Percentiles rank a stretch among this genome's conserved stretches.
These are phyloP conservation scores for Crocodylus rhombifer DNA, from an alignment of 2,797 vertebrate genomes.

Conservation along the genomic window DNA sequence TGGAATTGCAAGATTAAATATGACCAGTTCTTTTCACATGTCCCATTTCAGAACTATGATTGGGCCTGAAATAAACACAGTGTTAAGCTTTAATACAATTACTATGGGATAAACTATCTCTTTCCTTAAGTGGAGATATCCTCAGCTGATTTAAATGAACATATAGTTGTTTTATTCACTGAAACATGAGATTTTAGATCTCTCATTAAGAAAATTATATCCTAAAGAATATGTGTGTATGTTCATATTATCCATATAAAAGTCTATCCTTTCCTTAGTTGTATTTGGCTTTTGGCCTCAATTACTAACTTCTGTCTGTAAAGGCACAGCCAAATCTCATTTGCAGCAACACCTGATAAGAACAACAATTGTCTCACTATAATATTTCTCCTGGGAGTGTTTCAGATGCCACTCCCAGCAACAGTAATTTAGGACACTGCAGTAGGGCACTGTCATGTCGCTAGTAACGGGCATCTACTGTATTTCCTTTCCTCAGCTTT, in stretches of 20 bases:
- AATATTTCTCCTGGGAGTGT: no score
- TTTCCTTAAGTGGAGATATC: constrained; percentile 30
- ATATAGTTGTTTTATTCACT: background rate
- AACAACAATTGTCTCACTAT: background rate
- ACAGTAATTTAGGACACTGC: no score
- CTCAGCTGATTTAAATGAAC: constrained; percentile 29
- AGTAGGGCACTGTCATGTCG: no score
- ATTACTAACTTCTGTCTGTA: constrained; percentile 56
- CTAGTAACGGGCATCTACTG: no score
- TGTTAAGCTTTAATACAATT: constrained; percentile 49
- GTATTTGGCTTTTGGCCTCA: constrained; percentile 34
- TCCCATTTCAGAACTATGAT: background rate
- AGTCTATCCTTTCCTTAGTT: constrained; percentile 31
- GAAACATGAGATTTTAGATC: background rate
- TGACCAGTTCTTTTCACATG: constrained; percentile 23
- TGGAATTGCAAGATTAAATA: constrained; percentile 47
- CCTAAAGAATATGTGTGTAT: background rate
- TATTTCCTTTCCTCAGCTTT: background rate
- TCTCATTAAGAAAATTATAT: constrained; percentile 9
- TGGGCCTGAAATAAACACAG: constrained; percentile 32
- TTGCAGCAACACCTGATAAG: constrained; percentile 11
- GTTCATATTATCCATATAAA: constrained; percentile 26
- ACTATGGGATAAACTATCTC: background rate
- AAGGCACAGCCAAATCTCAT: constrained; percentile 60
- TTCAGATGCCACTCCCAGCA: no score